A percentile compares a stretch with the other conserved stretches of the same genome.
Conservation (phyloP, 2,888 invertebrate species). For the Pyrochroa serraticornis region DNA sequence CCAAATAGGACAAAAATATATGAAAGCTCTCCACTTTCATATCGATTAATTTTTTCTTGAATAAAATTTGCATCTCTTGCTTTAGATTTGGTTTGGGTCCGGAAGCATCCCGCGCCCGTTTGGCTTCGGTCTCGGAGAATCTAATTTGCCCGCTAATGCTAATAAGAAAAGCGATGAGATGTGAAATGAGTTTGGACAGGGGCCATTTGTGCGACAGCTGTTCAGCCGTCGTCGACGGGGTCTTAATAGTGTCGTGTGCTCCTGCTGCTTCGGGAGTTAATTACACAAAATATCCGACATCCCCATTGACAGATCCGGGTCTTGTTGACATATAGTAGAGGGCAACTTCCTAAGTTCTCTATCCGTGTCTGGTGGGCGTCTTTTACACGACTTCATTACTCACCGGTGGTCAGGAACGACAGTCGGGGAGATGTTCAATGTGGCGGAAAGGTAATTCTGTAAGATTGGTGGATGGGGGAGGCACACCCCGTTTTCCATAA, state of each 20-base stretch:
- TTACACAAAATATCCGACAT: slow-evolving; percentile 19
- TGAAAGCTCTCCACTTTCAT: no score
- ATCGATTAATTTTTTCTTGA: no score
- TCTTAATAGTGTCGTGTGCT: slow-evolving; percentile 27
- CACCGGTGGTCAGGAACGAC: no score
- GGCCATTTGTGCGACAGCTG: slow-evolving; percentile 54
- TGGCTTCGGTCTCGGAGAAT: not conserved
- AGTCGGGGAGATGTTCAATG: no score
- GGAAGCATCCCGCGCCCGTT: no score
- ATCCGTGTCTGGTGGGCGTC: not conserved
- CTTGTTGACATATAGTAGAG: slow-evolving; percentile 14
- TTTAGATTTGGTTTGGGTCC: no score
- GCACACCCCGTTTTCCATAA: no score
- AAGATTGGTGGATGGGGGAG: no score
- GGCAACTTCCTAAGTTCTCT: not conserved
- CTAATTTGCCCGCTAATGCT: slow-evolving; percentile 33
- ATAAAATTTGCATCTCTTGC: no score
- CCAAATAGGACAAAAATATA: no score
- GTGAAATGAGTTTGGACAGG: slow-evolving; percentile 54
- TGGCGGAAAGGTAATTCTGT: no score
- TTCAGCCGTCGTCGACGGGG: slow-evolving; percentile 20
- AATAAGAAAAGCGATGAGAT: slow-evolving; percentile 49
- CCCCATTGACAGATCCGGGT: slow-evolving; percentile 8
- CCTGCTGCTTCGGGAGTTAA: slow-evolving; percentile 12
- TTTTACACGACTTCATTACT: slow-evolving; percentile 2